Base-by-base conservation (phyloP, 2,113 vertebrate species). In the Pipa parva region DNA sequence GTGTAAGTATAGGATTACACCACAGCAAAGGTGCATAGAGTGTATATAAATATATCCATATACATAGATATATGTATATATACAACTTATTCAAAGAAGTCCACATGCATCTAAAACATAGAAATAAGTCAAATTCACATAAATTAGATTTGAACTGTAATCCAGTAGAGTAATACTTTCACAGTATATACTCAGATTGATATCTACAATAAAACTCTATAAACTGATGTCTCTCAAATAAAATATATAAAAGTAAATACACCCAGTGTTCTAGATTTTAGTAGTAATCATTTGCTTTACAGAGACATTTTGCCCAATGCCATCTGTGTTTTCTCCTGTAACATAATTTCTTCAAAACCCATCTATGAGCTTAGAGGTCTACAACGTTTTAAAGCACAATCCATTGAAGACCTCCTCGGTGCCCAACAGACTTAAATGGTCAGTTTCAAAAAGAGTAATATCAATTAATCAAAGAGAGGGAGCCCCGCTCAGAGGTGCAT, bases 111-210 rank as follows among this genome's bases (percentile, higher is more conserved):
- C 85, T 89, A 87, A 83, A 92, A 89, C 87, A 89, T 89, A 95
- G 90, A 92, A 90, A 87, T 74, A 76, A 82, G 88, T 83, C 86
- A 79, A 86, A 85, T 91, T 89, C 88, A 89, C 90, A 97, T 95
- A 99, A 97, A 97, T 97, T 94, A 97, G 85, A 88, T 89, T 89
- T 91, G 88, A 95, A 91, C 88, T 89, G 92, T 90, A 81, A 97
- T 93, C 89, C 91, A 87, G 81, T 89, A 89, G 89, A 91, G 93
- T 94, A 95, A 96, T 93, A 94, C 91, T 94, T 93, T 89, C 39
- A 88, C 94, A 94, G 81, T 87, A 89, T 90, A 52, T 77, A 81
- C 90, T 93, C 93, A 92, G 89, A 81, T 89, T 86, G 90, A 86
- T 93, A 92, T 92, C 93, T 94, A 97, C 90, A 92, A 87, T 90